These are phyloP conservation scores for Cataglyphis altisquamis DNA, from an alignment of 2,888 invertebrate species.

Conservation along the genomic window DNA sequence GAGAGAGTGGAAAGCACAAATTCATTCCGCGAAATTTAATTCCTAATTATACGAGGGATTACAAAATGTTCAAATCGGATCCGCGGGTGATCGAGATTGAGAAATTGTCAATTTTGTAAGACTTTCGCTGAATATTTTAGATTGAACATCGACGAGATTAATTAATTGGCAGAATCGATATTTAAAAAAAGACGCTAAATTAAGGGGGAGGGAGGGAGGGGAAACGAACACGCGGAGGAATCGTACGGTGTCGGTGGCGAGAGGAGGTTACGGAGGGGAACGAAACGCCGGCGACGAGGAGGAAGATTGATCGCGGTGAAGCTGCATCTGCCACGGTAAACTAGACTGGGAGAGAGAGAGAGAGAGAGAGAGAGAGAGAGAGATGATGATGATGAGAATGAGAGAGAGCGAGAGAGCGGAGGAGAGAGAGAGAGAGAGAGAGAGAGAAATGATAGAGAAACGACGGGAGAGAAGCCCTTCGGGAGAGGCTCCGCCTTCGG, in stretches of 20 bases:
- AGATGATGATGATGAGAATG: constrained; percentile 21
- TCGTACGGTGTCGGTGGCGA: constrained; percentile 3
- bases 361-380: constrained; percentile 38
- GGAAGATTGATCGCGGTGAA: constrained; percentile 74
- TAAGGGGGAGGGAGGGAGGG: background rate
- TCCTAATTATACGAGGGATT: background rate
- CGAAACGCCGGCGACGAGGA: constrained; percentile 60
- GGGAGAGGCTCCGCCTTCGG: constrained; percentile 85
- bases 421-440: constrained; percentile 22
- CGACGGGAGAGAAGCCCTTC: constrained; percentile 71
- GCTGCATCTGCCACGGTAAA: constrained; percentile 71
- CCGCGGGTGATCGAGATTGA: background rate
- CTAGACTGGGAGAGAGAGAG: constrained; percentile 28
- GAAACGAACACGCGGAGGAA: background rate
- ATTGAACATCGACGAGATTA: background rate
- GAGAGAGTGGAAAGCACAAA: constrained; percentile 9
- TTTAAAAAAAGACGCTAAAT: background rate
- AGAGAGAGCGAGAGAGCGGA: constrained; percentile 33
- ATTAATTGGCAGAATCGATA: background rate
- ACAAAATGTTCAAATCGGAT: background rate
- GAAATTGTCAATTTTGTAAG: background rate
- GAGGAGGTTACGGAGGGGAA: constrained; percentile 26
- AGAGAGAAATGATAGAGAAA: constrained; percentile 41
- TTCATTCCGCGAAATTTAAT: constrained; percentile 44
- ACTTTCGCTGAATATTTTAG: background rate